phyloP scores from a whole-genome alignment of 1,140 invertebrate genomes.

The Mercenaria mercenaria region DNA sequence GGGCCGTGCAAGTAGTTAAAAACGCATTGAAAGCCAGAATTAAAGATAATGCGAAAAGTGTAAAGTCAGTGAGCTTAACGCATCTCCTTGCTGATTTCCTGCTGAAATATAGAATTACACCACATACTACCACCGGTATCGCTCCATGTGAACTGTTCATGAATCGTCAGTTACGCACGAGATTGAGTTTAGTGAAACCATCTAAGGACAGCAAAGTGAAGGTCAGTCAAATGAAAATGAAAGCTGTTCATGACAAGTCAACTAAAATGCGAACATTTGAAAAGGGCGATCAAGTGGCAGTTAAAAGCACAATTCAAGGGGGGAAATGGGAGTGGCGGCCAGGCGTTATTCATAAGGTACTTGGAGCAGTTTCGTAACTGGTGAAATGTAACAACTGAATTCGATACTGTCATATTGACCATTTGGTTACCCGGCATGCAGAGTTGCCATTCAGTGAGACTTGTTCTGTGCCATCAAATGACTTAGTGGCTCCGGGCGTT shows the following conservation, averaged over 20 bases:
- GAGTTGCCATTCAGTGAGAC: background rate
- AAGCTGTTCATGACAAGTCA: background rate
- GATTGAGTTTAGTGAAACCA: conserved; percentile 14
- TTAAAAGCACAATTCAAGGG: background rate
- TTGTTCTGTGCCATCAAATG: background rate
- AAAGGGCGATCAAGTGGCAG: background rate
- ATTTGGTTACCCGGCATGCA: background rate
- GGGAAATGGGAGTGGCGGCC: background rate
- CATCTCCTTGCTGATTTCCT: background rate
- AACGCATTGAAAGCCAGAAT: conserved; percentile 51
- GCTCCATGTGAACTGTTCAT: conserved; percentile 4
- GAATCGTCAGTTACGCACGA: background rate
- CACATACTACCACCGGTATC: background rate
- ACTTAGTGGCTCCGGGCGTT: background rate
- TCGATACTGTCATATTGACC: background rate
- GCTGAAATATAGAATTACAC: conserved; percentile 34
- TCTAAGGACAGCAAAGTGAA: background rate
- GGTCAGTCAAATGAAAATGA: background rate
- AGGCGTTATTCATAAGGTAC: conserved; percentile 6
- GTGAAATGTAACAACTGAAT: background rate
- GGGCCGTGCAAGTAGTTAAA: conserved; percentile 72
- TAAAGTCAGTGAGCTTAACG: background rate
- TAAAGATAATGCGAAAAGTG: background rate
- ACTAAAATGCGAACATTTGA: background rate
- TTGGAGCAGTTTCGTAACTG: background rate